phyloP scores from a whole-genome alignment of 1,140 invertebrate species.

The Acromyrmex heyeri region DNA sequence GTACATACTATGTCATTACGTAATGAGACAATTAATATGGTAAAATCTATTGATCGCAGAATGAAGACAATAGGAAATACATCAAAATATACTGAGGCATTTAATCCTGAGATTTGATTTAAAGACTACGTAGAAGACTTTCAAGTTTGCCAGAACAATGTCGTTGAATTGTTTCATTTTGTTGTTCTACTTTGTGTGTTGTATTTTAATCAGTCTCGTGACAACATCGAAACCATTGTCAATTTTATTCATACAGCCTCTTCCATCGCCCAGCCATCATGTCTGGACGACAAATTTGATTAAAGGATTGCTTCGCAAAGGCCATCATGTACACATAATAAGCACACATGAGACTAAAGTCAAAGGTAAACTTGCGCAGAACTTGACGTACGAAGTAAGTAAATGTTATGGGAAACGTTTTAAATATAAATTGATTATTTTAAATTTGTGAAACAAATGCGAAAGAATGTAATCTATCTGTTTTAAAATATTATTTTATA shows the following conservation, averaged over 20 bases:
- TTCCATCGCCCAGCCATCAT: background rate
- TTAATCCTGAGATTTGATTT: too few relatives aligned
- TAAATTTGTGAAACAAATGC: background rate
- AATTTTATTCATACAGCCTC: conserved; percentile 1
- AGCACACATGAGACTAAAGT: background rate
- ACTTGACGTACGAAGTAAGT: conserved; percentile 15
- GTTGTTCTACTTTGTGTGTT: background rate
- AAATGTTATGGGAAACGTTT: background rate
- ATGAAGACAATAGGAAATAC: too few relatives aligned
- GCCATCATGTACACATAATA: conserved; percentile 21
- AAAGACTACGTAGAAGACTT: background rate
- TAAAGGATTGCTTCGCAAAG: conserved; percentile 11
- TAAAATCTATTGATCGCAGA: too few relatives aligned
- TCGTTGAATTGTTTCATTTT: background rate
- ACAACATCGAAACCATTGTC: background rate
- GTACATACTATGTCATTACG: too few relatives aligned
- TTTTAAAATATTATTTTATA: background rate
- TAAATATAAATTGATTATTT: too few relatives aligned
- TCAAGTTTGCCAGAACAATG: background rate
- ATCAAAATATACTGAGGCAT: too few relatives aligned
- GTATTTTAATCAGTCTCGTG: background rate
- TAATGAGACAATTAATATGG: too few relatives aligned
- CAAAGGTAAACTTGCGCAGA: conserved; percentile 12
- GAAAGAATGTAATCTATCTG: background rate
- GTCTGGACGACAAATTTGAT: background rate